Evolutionary conservation across 2,888 invertebrate genomes (phyloP).

Genomic region (Drosophila mulleri): DNA sequence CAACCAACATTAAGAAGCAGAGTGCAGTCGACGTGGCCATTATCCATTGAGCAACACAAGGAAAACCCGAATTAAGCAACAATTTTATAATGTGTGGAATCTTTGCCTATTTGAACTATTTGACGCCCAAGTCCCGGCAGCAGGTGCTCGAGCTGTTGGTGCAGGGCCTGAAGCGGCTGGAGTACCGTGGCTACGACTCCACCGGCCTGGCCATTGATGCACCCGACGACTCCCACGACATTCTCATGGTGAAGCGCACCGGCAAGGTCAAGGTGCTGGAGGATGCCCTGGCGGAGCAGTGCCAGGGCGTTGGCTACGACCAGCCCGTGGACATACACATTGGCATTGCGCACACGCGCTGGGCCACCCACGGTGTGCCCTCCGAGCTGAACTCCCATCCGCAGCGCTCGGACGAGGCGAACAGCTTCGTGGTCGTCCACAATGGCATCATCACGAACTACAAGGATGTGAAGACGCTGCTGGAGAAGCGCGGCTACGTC

Average conservation of each 20-base stretch:
- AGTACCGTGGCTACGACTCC: conserved; percentile 99
- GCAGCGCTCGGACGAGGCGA: conserved; percentile 93
- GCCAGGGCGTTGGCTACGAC: conserved; percentile 88
- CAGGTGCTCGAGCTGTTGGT: conserved; percentile 97
- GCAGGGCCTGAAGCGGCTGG: conserved; percentile 96
- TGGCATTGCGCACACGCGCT: conserved; percentile 99
- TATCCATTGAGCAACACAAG: conserved; percentile 30
- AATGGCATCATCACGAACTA: conserved; percentile 99
- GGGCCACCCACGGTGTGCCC: conserved; percentile 99
- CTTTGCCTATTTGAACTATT: conserved; percentile 99
- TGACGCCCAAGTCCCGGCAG: conserved; percentile 96
- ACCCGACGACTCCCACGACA: conserved; percentile 88
- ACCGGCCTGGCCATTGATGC: conserved; percentile 96
- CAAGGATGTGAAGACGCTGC: conserved; percentile 95
- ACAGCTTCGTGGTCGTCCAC: conserved; percentile 95
- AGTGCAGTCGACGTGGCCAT: conserved; percentile 49
- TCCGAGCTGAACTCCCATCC: conserved; percentile 97
- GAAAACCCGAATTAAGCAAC: neutral
- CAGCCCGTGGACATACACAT: conserved; percentile 92
- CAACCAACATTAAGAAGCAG: conserved; percentile 36
- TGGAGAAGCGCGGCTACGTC: conserved; percentile 93
- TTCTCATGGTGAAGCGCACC: conserved; percentile 91
- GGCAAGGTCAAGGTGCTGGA: conserved; percentile 97
- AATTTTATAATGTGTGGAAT: conserved; percentile 90
- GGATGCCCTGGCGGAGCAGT: conserved; percentile 90